Evolutionary conservation across 2,797 vertebrate genomes (phyloP).

Genomic region (Galaxias olidus): DNA sequence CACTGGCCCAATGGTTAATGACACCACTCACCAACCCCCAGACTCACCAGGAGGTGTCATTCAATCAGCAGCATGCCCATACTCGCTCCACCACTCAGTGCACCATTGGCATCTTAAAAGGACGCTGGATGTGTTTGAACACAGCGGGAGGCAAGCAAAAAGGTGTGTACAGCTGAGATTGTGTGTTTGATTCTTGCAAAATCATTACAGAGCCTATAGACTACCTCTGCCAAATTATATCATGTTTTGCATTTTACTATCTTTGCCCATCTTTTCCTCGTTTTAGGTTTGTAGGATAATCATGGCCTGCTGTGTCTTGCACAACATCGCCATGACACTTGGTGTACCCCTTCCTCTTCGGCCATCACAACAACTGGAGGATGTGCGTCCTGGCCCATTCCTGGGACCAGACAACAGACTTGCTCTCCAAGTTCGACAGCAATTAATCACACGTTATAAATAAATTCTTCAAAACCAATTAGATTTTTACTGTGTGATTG

Average conservation of each 20-base stretch:
- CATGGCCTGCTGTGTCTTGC: conserved; percentile 6
- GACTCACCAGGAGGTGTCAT: neutral
- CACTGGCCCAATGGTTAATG: conserved; percentile 25
- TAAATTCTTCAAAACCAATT: neutral
- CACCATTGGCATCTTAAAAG: no score
- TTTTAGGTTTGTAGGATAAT: neutral
- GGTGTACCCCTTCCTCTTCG: conserved; percentile 17
- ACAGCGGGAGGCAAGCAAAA: no score
- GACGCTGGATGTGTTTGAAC: no score
- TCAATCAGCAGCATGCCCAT: neutral
- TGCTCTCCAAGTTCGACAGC: neutral
- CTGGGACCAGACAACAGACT: conserved; percentile 2
- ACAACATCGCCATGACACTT: conserved; percentile 8
- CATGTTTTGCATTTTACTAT: no score
- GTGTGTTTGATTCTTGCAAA: no score
- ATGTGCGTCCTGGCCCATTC: conserved; percentile 6
- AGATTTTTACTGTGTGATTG: neutral
- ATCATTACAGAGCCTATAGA: no score
- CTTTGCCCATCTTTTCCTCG: no score
- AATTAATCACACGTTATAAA: conserved; percentile 2
- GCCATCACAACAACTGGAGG: conserved; percentile 4
- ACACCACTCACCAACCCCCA: conserved; percentile 24
- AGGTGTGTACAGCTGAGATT: no score
- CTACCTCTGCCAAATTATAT: no score
- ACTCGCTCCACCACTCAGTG: neutral